Percentiles rank a stretch among this genome's conserved stretches.
Evolutionary conservation across 2,797 vertebrate genomes (phyloP).

Genomic region (Myotis planiceps): DNA sequence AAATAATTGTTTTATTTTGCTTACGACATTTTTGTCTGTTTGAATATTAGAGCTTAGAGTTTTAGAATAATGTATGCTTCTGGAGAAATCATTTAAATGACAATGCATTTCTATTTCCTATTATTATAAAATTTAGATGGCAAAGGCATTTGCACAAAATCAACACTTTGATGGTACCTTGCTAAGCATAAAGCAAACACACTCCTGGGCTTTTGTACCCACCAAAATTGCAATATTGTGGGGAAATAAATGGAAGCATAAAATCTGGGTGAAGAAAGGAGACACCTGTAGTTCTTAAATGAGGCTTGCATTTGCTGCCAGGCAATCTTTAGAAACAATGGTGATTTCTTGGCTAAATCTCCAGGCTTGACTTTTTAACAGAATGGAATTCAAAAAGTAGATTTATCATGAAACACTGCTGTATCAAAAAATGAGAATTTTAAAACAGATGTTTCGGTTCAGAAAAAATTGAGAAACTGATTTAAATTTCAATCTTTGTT

Average conservation of each 20-base stretch:
- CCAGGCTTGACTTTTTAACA: background rate
- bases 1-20: constrained; percentile 18
- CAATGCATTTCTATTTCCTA: constrained; percentile 61
- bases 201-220: background rate
- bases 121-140: constrained; percentile 26
- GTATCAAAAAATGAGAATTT: background rate
- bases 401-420: background rate
- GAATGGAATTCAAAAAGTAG: background rate
- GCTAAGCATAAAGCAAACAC: constrained; percentile 23
- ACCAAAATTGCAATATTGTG: background rate
- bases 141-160: constrained; percentile 50
- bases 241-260: constrained; percentile 37
- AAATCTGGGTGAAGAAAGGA: constrained; percentile 21
- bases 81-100: constrained; percentile 63
- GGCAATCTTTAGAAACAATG: background rate
- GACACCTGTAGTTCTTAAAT: constrained; percentile 17
- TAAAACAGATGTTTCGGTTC: constrained; percentile 21
- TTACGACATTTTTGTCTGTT: background rate
- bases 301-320: constrained; percentile 7
- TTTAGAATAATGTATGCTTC: constrained; percentile 47
- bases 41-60: background rate
- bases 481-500: background rate
- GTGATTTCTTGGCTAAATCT: constrained; percentile 46
- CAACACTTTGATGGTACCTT: background rate
- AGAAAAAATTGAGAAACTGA: background rate